Evolutionary conservation across 2,797 vertebrate species (phyloP).

Genomic region (Sebastes steindachneri): DNA sequence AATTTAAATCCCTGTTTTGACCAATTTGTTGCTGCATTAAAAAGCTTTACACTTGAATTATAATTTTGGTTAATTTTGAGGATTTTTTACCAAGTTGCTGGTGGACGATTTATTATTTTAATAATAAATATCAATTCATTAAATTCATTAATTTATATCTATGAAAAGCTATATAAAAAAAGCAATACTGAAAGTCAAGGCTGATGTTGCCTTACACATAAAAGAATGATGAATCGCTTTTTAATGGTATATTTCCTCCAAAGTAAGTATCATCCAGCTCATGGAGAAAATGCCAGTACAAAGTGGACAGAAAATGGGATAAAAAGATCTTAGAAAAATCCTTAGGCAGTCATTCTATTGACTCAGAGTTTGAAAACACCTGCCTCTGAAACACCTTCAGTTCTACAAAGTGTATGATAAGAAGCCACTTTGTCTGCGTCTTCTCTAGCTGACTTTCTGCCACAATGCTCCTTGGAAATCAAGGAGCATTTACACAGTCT

Average conservation of each 20-base stretch:
- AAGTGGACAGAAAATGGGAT: rapidly evolving
- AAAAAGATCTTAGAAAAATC: neutral
- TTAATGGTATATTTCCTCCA: neutral
- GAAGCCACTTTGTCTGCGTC: neutral
- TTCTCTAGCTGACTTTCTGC: neutral
- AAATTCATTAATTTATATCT: too few species aligned
- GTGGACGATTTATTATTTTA: too few species aligned
- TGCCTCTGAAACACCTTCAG: neutral
- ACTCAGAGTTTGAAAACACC: neutral
- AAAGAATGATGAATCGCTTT: rapidly evolving
- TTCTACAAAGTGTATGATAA: neutral
- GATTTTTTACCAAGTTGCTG: too few species aligned
- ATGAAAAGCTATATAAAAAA: too few species aligned
- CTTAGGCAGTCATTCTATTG: neutral
- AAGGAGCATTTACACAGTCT: neutral
- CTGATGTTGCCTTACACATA: too few species aligned
- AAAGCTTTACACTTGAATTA: too few species aligned
- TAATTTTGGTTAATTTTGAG: too few species aligned
- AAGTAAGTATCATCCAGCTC: neutral
- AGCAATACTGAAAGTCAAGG: too few species aligned
- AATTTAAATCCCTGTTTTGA: too few species aligned
- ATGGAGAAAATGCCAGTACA: neutral
- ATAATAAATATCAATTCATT: too few species aligned
- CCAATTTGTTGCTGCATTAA: too few species aligned
- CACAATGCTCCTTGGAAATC: neutral